Evolutionary conservation across 1,140 invertebrate genomes (phyloP), one percentile per base, ranked within the genome.

Genomic region (Drosophila fuyamai): DNA sequence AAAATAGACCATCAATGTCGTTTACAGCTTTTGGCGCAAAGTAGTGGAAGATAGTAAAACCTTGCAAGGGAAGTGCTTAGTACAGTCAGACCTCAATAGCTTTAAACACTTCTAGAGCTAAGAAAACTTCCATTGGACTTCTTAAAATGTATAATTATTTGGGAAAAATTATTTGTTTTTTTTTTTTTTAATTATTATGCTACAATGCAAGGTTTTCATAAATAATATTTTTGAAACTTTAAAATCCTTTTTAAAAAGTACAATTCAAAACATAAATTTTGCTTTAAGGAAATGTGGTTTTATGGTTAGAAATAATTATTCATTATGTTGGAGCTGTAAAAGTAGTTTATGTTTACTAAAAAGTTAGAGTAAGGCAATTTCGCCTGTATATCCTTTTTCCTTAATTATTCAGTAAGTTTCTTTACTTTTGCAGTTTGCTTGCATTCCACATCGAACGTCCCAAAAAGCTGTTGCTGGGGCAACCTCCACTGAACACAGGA

Each of bases 391-490:
- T 53, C 14, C 18, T 2, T 16, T 3, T 5, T 7, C 5, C 32
- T 53, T 13, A 35, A 43, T 53, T 18, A 54, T 35, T 62, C 4
- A 61, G 9, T 5, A 23, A 32, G 18, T 23, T 32, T 53, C 14
- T 12, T 16, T 61, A 27, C 40, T 35, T 40, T 61, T 61, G 38
- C 57, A 68, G 65, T 46, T 23, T 18, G 29, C 40, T 61, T 46
- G 44, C 48, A 54, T 14, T 29, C n/a, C 36, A 29, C 46, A 35
- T 43, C 12, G n/a, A 32, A 29, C 10, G 9, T 10, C 46, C 38
- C 8, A n/a, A 23, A 29, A 43, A 55, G 23, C 38, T 35, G 68
- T 73, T 54, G 58, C 70, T 43, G 32, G 43, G 70, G 41, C 73
- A 76, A 67, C 41, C 38, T 32, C 23, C 13, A 54, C 43, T 36